Conservation (phyloP, 2,888 invertebrate genomes). For the Lasioglossum villosulum region DNA sequence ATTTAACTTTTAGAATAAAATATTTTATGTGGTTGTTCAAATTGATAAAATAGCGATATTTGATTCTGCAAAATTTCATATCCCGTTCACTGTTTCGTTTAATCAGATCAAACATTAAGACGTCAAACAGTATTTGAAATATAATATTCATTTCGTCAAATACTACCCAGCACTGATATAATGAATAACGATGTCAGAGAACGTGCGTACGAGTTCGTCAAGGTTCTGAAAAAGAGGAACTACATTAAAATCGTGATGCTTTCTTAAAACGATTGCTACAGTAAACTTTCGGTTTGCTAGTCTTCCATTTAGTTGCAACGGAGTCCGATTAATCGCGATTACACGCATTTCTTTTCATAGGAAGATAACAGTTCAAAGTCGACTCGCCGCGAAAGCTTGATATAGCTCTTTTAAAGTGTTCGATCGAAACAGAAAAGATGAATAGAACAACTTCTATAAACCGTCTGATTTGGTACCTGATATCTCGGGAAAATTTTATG, state of each 20-base stretch:
- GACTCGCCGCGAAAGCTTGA: neutral
- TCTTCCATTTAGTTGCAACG: conserved; percentile 1
- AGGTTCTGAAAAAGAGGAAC: neutral
- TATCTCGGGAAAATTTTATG: conserved; percentile 7
- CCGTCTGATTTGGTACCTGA: conserved; percentile 43
- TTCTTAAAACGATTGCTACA: neutral
- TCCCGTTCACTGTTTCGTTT: neutral
- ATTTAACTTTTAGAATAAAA: neutral
- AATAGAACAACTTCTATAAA: neutral
- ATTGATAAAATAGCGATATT: neutral
- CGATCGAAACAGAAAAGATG: neutral
- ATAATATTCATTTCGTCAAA: neutral
- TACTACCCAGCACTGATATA: neutral
- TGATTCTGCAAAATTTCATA: neutral
- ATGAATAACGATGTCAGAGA: neutral
- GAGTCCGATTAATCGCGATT: neutral
- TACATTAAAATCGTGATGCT: neutral
- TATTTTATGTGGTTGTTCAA: neutral
- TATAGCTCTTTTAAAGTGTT: neutral
- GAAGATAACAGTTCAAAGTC: neutral
- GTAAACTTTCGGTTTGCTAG: neutral
- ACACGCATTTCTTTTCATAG: neutral
- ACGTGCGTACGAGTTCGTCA: neutral
- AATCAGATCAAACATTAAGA: neutral
- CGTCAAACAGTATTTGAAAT: neutral